phyloP scores from a whole-genome alignment of 2,113 vertebrate genomes.

The Arizona elegans region DNA sequence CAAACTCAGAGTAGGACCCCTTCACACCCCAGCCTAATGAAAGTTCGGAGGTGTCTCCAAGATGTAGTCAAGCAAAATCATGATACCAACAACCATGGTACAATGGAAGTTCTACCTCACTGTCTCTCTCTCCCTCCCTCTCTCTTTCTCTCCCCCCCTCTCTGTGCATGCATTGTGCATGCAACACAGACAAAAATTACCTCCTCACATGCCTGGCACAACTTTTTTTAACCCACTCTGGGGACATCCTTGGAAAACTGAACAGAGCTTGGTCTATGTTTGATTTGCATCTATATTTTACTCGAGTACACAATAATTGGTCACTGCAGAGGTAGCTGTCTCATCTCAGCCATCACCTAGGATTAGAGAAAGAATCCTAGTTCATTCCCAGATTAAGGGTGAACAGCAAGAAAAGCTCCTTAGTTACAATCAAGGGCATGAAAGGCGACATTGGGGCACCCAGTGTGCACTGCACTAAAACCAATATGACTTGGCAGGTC shows the following conservation, averaged over 20 bases:
- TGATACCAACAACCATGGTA: neutral
- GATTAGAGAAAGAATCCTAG: constrained; percentile 22
- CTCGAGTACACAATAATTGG: neutral
- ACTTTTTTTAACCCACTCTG: neutral
- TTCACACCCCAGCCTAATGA: neutral
- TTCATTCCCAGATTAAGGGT: constrained; percentile 16
- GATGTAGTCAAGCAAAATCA: neutral
- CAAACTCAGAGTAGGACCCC: neutral
- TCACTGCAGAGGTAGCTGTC: neutral
- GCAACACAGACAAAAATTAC: neutral
- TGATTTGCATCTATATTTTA: neutral
- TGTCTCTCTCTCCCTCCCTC: neutral
- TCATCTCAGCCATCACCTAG: neutral
- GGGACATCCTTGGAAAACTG: neutral
- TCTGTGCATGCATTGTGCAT: neutral
- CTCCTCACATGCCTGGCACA: neutral
- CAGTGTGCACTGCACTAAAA: neutral
- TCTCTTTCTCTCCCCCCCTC: no score
- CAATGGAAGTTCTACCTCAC: neutral
- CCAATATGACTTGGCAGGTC: neutral
- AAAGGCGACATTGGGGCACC: neutral
- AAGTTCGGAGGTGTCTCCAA: neutral
- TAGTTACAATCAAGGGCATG: constrained; percentile 12
- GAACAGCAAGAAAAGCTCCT: constrained; percentile 16
- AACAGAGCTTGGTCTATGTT: neutral